These are phyloP conservation scores for Fopius arisanus DNA, from an alignment of 1,140 invertebrate genomes.

Conservation along the genomic window DNA sequence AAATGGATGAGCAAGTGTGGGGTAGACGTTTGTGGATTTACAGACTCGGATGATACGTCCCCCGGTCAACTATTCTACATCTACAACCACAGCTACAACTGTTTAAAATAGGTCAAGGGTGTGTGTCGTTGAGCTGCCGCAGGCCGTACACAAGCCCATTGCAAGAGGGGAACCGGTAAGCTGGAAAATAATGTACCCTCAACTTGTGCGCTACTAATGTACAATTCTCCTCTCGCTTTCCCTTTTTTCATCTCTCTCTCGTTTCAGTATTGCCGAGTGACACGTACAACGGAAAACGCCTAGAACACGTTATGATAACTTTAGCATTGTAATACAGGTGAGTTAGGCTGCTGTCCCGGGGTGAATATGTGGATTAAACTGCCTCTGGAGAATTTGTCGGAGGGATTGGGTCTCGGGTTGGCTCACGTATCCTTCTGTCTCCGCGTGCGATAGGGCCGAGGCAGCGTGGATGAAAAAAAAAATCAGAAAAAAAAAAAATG, in stretches of 20 bases:
- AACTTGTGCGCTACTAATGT: background rate
- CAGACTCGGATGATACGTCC: slow-evolving; percentile 12
- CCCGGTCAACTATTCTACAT: background rate
- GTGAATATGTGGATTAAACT: background rate
- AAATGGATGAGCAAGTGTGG: background rate
- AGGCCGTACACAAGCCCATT: background rate
- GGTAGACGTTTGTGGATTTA: background rate
- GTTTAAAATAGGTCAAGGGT: slow-evolving; percentile 26
- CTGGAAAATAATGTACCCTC: background rate
- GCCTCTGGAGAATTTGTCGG: background rate
- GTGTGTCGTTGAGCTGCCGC: background rate
- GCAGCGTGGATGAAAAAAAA: background rate
- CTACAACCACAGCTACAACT: background rate
- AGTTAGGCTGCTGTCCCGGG: background rate
- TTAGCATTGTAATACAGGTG: background rate
- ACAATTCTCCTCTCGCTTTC: background rate
- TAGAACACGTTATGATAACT: background rate
- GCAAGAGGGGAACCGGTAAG: background rate
- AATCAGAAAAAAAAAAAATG: background rate
- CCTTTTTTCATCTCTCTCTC: background rate
- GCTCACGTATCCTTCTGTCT: background rate
- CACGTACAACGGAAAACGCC: background rate
- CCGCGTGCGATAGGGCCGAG: background rate
- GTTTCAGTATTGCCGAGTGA: background rate
- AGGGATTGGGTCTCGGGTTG: background rate